Evolutionary conservation across 2,888 invertebrate genomes (phyloP).

Genomic region (Myopa tessellatipennis): DNA sequence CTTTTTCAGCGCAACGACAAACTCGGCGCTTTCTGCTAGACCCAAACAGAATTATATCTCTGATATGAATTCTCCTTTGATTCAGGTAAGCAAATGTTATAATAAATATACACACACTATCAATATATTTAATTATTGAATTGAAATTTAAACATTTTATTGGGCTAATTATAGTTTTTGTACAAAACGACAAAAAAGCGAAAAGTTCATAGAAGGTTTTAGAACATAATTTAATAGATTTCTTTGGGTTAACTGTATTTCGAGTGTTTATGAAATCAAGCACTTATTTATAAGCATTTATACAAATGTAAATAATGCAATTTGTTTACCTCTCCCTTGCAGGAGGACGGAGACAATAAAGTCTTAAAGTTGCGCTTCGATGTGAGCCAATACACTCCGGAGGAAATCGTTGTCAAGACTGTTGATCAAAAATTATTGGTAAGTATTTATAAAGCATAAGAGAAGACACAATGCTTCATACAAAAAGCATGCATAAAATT

Average conservation of each 20-base stretch:
- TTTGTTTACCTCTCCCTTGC: slow-evolving; percentile 67
- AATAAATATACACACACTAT: too few species aligned
- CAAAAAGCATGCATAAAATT: too few species aligned
- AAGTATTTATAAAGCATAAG: slow-evolving; percentile 64
- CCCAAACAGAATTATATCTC: slow-evolving; percentile 74
- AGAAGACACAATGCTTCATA: too few species aligned
- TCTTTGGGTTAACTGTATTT: too few species aligned
- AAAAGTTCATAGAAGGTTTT: background rate
- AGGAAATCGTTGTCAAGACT: slow-evolving; percentile 98
- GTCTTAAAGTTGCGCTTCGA: slow-evolving; percentile 95
- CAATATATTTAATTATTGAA: too few species aligned
- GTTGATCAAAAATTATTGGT: slow-evolving; percentile 97
- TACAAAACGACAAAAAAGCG: background rate
- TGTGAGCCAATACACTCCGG: slow-evolving; percentile 95
- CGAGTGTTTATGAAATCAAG: background rate
- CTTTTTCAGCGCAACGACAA: slow-evolving; percentile 65
- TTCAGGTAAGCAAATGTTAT: slow-evolving; percentile 59
- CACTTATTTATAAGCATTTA: background rate
- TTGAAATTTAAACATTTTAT: too few species aligned
- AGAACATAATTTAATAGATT: too few species aligned
- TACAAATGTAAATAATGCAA: background rate
- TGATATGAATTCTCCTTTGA: slow-evolving; percentile 92
- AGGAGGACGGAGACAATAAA: slow-evolving; percentile 94
- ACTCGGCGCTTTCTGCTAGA: slow-evolving; percentile 68
- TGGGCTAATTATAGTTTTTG: too few species aligned